Evolutionary conservation across 2,888 invertebrate species (phyloP).

Genomic region (Macrophya annulata): DNA sequence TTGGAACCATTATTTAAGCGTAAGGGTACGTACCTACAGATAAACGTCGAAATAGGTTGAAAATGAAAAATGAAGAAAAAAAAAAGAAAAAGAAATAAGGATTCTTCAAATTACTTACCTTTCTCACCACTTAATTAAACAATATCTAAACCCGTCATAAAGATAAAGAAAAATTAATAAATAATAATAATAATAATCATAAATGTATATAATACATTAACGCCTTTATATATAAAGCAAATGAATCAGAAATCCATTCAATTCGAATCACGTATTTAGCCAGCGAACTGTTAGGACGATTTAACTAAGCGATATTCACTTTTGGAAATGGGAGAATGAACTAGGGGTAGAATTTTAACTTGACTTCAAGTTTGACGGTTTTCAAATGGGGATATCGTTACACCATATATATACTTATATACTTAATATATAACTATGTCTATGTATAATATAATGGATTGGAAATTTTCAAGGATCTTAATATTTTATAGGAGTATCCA

Average conservation of each 20-base stretch:
- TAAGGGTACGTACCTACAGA: neutral
- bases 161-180: too few relatives aligned
- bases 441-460: neutral
- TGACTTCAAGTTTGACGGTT: neutral
- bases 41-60: neutral
- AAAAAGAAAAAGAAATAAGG: neutral
- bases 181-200: too few relatives aligned
- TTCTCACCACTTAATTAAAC: neutral
- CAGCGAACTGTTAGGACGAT: conserved; percentile 19
- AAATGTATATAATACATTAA: neutral
- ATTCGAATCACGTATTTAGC: conserved; percentile 34
- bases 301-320: neutral
- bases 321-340: neutral
- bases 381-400: neutral
- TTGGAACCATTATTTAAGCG: neutral
- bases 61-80: too few relatives aligned
- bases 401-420: too few relatives aligned
- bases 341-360: neutral
- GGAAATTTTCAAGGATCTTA: conserved; percentile 19
- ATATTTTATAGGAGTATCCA: neutral
- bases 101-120: neutral
- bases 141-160: neutral
- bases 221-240: neutral
- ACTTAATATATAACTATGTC: too few relatives aligned
- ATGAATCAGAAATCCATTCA: neutral